Evolutionary conservation across 1,140 invertebrate species (phyloP).

Genomic region (Orius insidiosus): DNA sequence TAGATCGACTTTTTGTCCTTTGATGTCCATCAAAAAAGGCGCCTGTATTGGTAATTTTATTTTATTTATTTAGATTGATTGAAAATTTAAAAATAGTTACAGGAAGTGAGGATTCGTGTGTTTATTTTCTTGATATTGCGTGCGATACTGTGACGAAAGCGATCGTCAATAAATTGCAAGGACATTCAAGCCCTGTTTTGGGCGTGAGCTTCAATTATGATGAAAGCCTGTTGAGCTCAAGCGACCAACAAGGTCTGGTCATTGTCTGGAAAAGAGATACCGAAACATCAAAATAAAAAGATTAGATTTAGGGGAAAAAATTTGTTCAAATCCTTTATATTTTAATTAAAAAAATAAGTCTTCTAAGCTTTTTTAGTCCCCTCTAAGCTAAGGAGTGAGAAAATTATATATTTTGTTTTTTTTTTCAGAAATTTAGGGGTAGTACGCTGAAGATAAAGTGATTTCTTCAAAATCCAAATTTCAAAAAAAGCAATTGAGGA

Average conservation of each 20-base stretch:
- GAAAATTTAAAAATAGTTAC: slow-evolving; percentile 40
- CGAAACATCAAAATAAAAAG: too few relatives aligned
- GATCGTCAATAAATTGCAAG: slow-evolving; percentile 68
- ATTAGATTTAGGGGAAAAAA: too few relatives aligned
- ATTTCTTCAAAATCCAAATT: too few relatives aligned
- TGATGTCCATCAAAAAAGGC: slow-evolving; percentile 62
- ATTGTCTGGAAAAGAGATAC: slow-evolving; percentile 50
- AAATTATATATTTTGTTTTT: too few relatives aligned
- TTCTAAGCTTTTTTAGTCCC: too few relatives aligned
- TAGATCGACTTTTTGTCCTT: slow-evolving; percentile 68
- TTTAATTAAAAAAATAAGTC: too few relatives aligned
- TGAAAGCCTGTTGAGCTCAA: slow-evolving; percentile 69
- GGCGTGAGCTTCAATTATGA: slow-evolving; percentile 79
- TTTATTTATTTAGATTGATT: neutral
- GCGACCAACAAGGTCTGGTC: slow-evolving; percentile 65
- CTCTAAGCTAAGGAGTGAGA: too few relatives aligned
- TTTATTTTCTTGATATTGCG: slow-evolving; percentile 70
- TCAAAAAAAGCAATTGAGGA: too few relatives aligned
- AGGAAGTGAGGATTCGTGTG: slow-evolving; percentile 70
- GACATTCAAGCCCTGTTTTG: slow-evolving; percentile 61
- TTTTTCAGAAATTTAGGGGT: too few relatives aligned
- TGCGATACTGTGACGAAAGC: slow-evolving; percentile 47
- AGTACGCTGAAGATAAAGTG: too few relatives aligned
- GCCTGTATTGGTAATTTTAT: slow-evolving; percentile 45
- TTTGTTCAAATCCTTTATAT: too few relatives aligned